Evolutionary conservation across 2,888 invertebrate genomes (phyloP), one percentile per base, ranked within the genome.

Genomic region (Patella depressa): DNA sequence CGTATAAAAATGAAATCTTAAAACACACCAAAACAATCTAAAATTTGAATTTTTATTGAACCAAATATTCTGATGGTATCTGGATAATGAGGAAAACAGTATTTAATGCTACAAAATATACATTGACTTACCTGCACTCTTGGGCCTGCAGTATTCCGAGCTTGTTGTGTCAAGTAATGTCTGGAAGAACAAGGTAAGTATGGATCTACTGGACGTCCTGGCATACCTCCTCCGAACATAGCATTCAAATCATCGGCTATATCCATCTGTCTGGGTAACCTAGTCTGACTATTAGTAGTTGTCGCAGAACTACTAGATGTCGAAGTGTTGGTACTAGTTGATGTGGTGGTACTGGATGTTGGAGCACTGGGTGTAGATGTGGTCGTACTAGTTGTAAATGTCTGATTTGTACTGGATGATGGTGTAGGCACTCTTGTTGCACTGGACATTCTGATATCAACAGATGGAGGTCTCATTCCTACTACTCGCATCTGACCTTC

Each of bases 111-210:
- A 45, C 1, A 45, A 45, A 45, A 45, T 17, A 19, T 71, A n/a
- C 17, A n/a, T 17, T 71, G 4, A 9, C 24, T 24, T 24, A n/a
- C 57, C 53, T 17, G 29, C 2, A 11, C 12, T 73, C 12, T 34
- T 11, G 53, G 15, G 11, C 17, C 15, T 73, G 29, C 14, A 55
- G 29, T 74, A 72, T 82, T 81, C 12, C 82, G 75, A 5, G 84
- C 84, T 59, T 85, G 83, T 76, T 83, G 82, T 17, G 85, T 82
- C 15, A 85, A 80, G 80, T 87, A 88, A 80, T 88, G 85, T 76
- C 86, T 73, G 1, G 86, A 87, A 9, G 85, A 78, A 45, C 45
- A 45, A 9, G 87, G 88, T 11, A 89, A 80, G 80, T 86, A 86
- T 1, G 83, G 86, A 73, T 89, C 89, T 0, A 84, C 84, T 15